phyloP scores from a whole-genome alignment of 1,140 invertebrate species.

The Propsilocerus akamusi region DNA sequence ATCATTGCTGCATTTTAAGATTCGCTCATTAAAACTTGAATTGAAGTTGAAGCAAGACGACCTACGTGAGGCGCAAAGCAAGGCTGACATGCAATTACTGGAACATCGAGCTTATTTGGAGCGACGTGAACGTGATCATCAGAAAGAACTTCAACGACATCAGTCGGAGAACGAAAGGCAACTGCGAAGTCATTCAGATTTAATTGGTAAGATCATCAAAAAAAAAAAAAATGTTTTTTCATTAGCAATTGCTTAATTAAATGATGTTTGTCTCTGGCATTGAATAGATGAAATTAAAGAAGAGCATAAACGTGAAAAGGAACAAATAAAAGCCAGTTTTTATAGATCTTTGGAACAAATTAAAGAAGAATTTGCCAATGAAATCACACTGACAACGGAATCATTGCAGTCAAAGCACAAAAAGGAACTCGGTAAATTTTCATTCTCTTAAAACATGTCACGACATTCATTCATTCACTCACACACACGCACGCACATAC shows the following conservation, averaged over 20 bases:
- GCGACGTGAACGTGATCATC: conserved; percentile 24
- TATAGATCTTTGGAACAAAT: conserved; percentile 19
- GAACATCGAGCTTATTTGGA: conserved; percentile 24
- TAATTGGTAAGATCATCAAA: conserved; percentile 2
- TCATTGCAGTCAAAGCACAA: conserved; percentile 32
- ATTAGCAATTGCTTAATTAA: background rate
- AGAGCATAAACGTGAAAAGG: conserved; percentile 19
- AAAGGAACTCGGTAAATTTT: conserved; percentile 33
- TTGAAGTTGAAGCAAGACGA: conserved; percentile 31
- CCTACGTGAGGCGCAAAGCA: conserved; percentile 17
- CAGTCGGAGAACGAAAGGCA: conserved; percentile 29
- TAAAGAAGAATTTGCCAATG: conserved; percentile 22
- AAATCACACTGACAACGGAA: conserved; percentile 24
- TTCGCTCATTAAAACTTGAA: conserved; percentile 30
- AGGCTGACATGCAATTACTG: conserved; percentile 18
- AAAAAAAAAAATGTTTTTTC: background rate
- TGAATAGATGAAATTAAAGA: conserved; percentile 15
- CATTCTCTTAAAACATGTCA: background rate
- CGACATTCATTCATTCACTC: conserved; percentile 1
- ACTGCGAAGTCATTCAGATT: conserved; percentile 9
- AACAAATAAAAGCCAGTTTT: conserved; percentile 15
- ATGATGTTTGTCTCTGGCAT: background rate
- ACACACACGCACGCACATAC: too few relatives aligned
- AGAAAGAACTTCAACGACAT: conserved; percentile 31
- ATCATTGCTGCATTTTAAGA: conserved; percentile 20